Percentiles rank a stretch among this genome's conserved stretches.
Evolutionary conservation across 2,797 vertebrate genomes (phyloP).

Genomic region (Sciurus carolinensis): DNA sequence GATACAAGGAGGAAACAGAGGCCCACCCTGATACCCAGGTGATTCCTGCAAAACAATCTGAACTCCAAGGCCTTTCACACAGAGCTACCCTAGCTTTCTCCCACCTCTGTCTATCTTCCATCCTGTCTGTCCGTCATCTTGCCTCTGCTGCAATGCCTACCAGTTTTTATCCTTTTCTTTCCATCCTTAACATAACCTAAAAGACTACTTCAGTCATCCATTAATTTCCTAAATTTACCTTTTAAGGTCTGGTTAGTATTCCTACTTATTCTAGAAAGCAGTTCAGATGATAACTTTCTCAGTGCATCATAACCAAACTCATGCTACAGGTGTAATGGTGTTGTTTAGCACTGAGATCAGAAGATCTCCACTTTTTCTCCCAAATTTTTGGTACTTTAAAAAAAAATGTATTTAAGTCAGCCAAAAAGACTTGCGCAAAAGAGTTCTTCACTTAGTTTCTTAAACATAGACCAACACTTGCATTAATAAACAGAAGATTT

Average conservation of each 20-base stretch:
- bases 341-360: not conserved
- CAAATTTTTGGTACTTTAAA: not conserved
- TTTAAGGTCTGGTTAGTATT: not conserved
- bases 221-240: not conserved
- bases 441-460: not conserved
- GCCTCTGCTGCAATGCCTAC: not conserved
- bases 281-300: not conserved
- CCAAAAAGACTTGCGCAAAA: conserved; percentile 3
- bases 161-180: not conserved
- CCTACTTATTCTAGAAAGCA: not conserved
- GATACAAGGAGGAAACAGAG: not conserved
- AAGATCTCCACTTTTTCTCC: not conserved
- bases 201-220: not conserved
- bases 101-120: not conserved
- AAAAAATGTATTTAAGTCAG: not conserved
- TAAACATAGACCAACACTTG: not conserved
- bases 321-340: not conserved
- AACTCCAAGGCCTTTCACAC: not conserved
- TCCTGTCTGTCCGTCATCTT: not conserved
- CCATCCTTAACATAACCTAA: not conserved
- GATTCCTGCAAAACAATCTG: not conserved
- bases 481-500: not conserved
- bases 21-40: not conserved
- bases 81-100: not conserved
- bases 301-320: not conserved